phyloP scores from a whole-genome alignment of 2,888 invertebrate species.

The Leuctra nigra region DNA sequence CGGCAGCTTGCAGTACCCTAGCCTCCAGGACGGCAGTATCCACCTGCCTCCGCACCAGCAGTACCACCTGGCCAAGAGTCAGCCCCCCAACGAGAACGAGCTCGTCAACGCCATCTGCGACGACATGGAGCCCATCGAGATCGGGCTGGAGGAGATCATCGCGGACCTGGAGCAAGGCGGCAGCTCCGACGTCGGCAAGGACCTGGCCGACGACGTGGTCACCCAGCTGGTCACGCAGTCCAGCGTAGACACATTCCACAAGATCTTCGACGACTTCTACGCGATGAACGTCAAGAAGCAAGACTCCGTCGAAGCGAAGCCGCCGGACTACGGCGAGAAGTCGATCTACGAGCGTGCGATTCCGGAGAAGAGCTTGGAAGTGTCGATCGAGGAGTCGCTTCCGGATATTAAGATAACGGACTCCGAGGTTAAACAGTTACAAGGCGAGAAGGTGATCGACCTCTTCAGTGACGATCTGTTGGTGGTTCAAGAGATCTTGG shows the following conservation, averaged over 20 bases:
- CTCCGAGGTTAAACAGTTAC: slow-evolving; percentile 21
- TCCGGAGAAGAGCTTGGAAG: not conserved
- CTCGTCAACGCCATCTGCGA: slow-evolving; percentile 9
- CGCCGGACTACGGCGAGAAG: too few relatives aligned
- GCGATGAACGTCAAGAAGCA: not conserved
- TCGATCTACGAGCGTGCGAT: too few relatives aligned
- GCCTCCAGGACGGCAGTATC: not conserved
- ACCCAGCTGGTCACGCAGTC: not conserved
- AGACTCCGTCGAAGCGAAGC: not conserved
- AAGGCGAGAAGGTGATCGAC: slow-evolving; percentile 27
- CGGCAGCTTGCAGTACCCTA: too few relatives aligned
- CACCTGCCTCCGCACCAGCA: slow-evolving; percentile 24
- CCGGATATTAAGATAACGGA: too few relatives aligned
- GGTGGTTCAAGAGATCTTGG: too few relatives aligned
- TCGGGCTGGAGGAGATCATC: slow-evolving; percentile 12
- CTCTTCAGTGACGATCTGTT: too few relatives aligned
- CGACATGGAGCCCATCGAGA: slow-evolving; percentile 7
- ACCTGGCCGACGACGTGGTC: not conserved
- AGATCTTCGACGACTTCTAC: slow-evolving; percentile 8
- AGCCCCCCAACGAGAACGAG: too few relatives aligned
- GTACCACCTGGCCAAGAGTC: slow-evolving; percentile 14
- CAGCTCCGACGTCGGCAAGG: not conserved
- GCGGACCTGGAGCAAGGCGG: slow-evolving; percentile 11
- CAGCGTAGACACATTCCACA: slow-evolving; percentile 1
- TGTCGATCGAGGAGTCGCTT: not conserved